Percentiles rank a stretch among this genome's conserved stretches.
phyloP scores from a whole-genome alignment of 1,140 invertebrate species.

The Drosophila ironensis region DNA sequence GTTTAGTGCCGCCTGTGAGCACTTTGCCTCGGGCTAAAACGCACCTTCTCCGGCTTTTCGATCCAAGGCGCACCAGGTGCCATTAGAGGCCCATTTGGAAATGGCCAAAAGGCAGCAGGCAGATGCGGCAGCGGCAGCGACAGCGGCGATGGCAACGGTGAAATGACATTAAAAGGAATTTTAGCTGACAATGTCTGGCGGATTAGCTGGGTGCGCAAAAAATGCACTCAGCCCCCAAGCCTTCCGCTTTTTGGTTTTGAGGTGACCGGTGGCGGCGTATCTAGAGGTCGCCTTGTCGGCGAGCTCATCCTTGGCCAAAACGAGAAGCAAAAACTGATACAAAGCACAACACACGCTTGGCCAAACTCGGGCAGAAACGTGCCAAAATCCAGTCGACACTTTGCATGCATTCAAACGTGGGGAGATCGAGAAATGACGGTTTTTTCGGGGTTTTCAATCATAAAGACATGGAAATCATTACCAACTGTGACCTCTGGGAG shows the following conservation, averaged over 20 bases:
- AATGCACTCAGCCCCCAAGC: slow-evolving; percentile 35
- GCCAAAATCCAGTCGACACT: slow-evolving; percentile 36
- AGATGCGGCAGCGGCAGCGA: background rate
- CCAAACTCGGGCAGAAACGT: slow-evolving; percentile 50
- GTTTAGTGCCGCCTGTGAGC: no score
- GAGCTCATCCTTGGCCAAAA: slow-evolving; percentile 57
- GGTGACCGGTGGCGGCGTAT: background rate
- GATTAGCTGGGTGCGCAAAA: slow-evolving; percentile 50
- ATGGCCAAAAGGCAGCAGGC: slow-evolving; percentile 2
- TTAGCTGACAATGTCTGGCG: slow-evolving; percentile 62
- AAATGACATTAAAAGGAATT: slow-evolving; percentile 69
- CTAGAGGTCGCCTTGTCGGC: slow-evolving; percentile 14
- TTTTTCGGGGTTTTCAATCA: background rate
- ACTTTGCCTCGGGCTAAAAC: background rate
- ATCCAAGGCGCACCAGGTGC: background rate
- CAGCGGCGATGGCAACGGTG: background rate
- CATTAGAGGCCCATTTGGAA: slow-evolving; percentile 16
- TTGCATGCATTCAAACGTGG: background rate
- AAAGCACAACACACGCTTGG: slow-evolving; percentile 26
- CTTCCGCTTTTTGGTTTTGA: slow-evolving; percentile 30
- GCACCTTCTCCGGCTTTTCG: background rate
- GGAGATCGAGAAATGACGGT: background rate
- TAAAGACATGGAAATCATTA: no score
- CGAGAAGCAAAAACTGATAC: slow-evolving; percentile 1
- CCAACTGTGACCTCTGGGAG: background rate